Evolutionary conservation across 2,797 vertebrate genomes (phyloP).

Genomic region (Periparus ater): DNA sequence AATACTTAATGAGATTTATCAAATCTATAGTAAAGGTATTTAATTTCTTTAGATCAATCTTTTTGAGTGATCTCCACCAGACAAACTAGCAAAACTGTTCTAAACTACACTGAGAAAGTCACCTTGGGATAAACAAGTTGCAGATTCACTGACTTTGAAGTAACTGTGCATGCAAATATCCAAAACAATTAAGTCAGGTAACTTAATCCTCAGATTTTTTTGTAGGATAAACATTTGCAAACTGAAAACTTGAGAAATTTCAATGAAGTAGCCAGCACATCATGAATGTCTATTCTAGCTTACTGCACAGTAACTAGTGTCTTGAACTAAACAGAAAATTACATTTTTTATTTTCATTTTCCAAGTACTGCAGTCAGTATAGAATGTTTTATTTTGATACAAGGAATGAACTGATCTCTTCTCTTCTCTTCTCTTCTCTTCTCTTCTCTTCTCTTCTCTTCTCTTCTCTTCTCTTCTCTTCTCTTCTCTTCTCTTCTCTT

Average conservation of each 20-base stretch:
- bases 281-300: background rate
- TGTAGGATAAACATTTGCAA: background rate
- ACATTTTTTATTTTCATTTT: background rate
- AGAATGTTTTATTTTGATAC: background rate
- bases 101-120: background rate
- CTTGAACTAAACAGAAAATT: background rate
- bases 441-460: too few relatives aligned
- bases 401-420: background rate
- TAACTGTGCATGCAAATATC: background rate
- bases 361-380: background rate
- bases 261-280: background rate
- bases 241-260: background rate
- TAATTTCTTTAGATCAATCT: background rate
- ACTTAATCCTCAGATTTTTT: background rate
- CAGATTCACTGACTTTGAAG: background rate
- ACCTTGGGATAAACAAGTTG: background rate
- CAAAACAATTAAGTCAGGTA: background rate
- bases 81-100: background rate
- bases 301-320: background rate
- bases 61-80: background rate
- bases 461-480: too few relatives aligned
- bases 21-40: background rate
- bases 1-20: background rate
- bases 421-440: too few relatives aligned
- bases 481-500: background rate